Evolutionary conservation across 1,140 invertebrate species (phyloP).

Genomic region (Drosophila baimaii): DNA sequence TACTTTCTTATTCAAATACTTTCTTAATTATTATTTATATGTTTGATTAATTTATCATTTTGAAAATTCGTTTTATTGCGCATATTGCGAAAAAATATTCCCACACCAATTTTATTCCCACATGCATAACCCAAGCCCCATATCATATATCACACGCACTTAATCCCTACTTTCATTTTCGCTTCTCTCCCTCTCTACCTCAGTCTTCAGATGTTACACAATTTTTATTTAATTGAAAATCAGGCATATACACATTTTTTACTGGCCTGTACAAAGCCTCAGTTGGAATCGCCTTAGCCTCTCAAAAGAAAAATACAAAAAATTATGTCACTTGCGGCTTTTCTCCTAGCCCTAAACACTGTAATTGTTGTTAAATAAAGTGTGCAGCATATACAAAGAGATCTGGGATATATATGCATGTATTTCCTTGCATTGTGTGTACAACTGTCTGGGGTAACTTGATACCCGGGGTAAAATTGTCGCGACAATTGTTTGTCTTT

Average conservation of each 20-base stretch:
- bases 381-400: conserved; percentile 29
- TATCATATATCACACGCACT: conserved; percentile 49
- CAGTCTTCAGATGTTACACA: conserved; percentile 63
- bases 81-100: conserved; percentile 8
- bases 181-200: conserved; percentile 31
- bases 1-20: neutral
- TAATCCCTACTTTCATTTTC: conserved; percentile 71
- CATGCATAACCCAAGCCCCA: conserved; percentile 21
- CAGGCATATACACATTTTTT: conserved; percentile 32
- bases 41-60: neutral
- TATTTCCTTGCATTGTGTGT: conserved; percentile 43
- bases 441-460: conserved; percentile 61
- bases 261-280: conserved; percentile 1
- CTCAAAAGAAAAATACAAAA: conserved; percentile 34
- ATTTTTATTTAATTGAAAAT: conserved; percentile 73
- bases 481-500: conserved; percentile 57
- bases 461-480: conserved; percentile 64
- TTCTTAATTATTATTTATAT: neutral
- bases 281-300: conserved; percentile 60
- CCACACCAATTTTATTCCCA: conserved; percentile 16
- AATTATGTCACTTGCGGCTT: conserved; percentile 77
- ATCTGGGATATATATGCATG: no score
- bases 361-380: conserved; percentile 66
- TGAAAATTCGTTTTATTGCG: neutral
- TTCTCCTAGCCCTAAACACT: conserved; percentile 56